A percentile compares a stretch with the other conserved stretches of the same genome.
These are phyloP conservation scores for Hyposoter dolosus DNA, from an alignment of 2,888 invertebrate species.

Conservation along the genomic window DNA sequence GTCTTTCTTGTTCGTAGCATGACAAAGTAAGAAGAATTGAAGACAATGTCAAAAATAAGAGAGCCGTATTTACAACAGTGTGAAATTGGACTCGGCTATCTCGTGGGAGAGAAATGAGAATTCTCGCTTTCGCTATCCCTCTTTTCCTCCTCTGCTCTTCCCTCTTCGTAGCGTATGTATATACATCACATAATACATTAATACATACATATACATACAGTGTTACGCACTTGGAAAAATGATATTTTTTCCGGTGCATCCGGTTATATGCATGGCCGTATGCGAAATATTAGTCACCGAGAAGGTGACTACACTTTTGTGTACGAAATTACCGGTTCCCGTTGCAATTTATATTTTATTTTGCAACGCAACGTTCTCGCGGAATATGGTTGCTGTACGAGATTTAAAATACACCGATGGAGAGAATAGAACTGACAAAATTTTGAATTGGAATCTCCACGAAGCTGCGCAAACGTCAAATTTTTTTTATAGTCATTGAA, in stretches of 20 bases:
- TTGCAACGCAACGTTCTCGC: background rate
- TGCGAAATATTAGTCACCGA: slow-evolving; percentile 28
- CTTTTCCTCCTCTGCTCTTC: slow-evolving; percentile 34
- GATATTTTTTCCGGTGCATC: slow-evolving; percentile 76
- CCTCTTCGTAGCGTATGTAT: background rate
- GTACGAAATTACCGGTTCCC: slow-evolving; percentile 49
- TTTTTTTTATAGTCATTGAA: background rate
- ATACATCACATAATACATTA: background rate
- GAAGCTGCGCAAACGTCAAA: background rate
- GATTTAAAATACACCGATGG: background rate
- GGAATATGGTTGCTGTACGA: background rate
- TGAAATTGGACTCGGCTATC: slow-evolving; percentile 82
- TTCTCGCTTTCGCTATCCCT: slow-evolving; percentile 64
- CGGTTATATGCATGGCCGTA: slow-evolving; percentile 41
- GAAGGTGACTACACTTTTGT: slow-evolving; percentile 50
- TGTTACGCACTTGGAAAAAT: slow-evolving; percentile 75
- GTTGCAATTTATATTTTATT: background rate
- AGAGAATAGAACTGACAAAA: background rate
- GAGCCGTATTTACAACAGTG: slow-evolving; percentile 83
- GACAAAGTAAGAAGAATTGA: slow-evolving; percentile 84
- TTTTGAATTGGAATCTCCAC: background rate
- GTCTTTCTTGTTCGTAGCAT: slow-evolving; percentile 75
- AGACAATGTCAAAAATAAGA: slow-evolving; percentile 83
- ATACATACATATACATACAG: slow-evolving; percentile 23
- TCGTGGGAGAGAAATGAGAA: slow-evolving; percentile 80